A percentile compares a stretch with the other conserved stretches of the same genome.
These are phyloP conservation scores for Thymelicus lineola DNA, from an alignment of 2,888 invertebrate genomes.

Conservation along the genomic window DNA sequence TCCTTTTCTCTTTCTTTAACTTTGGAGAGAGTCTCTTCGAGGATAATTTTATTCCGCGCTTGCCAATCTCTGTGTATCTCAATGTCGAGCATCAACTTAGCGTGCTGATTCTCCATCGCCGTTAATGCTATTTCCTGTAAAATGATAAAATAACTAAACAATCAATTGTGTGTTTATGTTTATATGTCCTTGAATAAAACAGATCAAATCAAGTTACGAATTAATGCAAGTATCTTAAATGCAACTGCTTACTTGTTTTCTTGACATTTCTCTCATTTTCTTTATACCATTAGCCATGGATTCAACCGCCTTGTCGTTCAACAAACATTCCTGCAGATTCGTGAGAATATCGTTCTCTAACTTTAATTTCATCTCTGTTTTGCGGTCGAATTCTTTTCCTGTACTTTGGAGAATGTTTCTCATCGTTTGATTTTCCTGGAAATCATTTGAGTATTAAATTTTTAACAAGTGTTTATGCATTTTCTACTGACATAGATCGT, in stretches of 20 bases:
- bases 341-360: slow-evolving; percentile 88
- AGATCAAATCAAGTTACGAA: too few relatives aligned
- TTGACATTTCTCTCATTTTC: slow-evolving; percentile 77
- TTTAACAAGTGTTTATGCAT: background rate
- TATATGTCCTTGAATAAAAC: too few relatives aligned
- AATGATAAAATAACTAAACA: background rate
- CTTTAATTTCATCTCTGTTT: slow-evolving; percentile 79
- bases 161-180: too few relatives aligned
- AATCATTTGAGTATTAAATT: background rate
- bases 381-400: slow-evolving; percentile 76
- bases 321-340: slow-evolving; percentile 87
- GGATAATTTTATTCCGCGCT: slow-evolving; percentile 60
- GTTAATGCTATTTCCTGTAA: slow-evolving; percentile 81
- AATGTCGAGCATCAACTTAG: slow-evolving; percentile 83
- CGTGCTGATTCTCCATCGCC: slow-evolving; percentile 85
- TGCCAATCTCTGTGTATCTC: slow-evolving; percentile 79
- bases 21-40: slow-evolving; percentile 62
- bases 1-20: slow-evolving; percentile 69
- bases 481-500: too few relatives aligned
- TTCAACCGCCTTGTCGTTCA: slow-evolving; percentile 88
- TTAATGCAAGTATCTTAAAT: too few relatives aligned
- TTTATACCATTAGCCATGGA: slow-evolving; percentile 79
- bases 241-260: slow-evolving; percentile 71
- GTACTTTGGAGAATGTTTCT: slow-evolving; percentile 66
- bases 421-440: slow-evolving; percentile 80